Base-by-base conservation (phyloP, 2,888 invertebrate genomes). In the Drosophila koepferae region DNA sequence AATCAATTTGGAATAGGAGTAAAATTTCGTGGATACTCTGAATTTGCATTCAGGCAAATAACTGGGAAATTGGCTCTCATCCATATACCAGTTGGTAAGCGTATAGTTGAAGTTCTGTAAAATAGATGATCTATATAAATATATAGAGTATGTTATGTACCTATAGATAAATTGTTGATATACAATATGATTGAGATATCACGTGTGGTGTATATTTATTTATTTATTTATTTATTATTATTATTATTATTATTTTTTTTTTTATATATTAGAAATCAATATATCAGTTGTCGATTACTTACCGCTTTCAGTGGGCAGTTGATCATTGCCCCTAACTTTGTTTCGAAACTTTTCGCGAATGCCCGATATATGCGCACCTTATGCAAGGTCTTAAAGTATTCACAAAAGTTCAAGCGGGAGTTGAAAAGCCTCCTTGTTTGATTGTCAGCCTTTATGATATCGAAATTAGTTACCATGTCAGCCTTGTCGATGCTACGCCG, bases 331-430 rank as follows among this genome's bases (percentile, higher is more conserved):
- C 31, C 44, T 10, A 40, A 12, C 43, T 31, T 6, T 1, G 2
- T 12, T 10, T 10, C 7, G 9, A 18, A n/a, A 8, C 14, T 12
- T 34, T 12, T 2, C 2, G 44, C 14, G 2, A 38, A n/a, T n/a
- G n/a, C 9, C 12, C 36, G 63, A 36, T 36, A 55, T 7, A 63
- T 28, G 1, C 38, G 60, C 12, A 28, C 18, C 14, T 49, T 60
- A 18, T 60, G 60, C 8, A 38, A 2, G 6, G 23, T 28, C 16
- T 18, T 28, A 14, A 60, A 60, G 18, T 14, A 51, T 14, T 58
- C 20, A 40, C 76, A 80, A 10, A 58, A 61, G 31, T 82, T 76
- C 34, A 75, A 9, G 7, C 54, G 80, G 2, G 46, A 18, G 46
- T 73, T 63, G 16, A 59, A 69, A 0, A 82, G 18, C 2, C 58